Evolutionary conservation across 2,888 invertebrate species (phyloP).

Genomic region (Osmoderma eremita): DNA sequence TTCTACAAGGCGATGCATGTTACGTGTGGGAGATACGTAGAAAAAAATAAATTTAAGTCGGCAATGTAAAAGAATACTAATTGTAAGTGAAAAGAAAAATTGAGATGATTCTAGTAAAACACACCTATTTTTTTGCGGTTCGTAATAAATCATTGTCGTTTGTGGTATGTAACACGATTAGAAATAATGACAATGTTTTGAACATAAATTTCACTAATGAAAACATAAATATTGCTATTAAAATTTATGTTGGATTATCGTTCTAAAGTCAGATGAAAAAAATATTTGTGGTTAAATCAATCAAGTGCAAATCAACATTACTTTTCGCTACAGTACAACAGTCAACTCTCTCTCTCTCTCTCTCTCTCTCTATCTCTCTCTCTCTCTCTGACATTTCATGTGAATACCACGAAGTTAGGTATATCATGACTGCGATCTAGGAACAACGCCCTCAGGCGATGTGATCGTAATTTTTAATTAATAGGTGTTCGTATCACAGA

Average conservation of each 20-base stretch:
- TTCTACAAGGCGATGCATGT: neutral
- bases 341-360: too few species aligned
- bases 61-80: constrained; percentile 3
- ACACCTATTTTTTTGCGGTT: constrained; percentile 9
- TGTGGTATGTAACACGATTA: too few species aligned
- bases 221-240: too few species aligned
- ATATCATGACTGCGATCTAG: constrained; percentile 44
- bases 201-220: too few species aligned
- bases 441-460: constrained; percentile 39
- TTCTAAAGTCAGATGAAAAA: too few species aligned
- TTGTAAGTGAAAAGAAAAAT: constrained; percentile 1
- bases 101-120: constrained; percentile 23
- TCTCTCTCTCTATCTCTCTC: too few species aligned
- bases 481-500: constrained; percentile 39
- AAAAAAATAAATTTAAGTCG: neutral
- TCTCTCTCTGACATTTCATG: constrained; percentile 10
- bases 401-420: constrained; percentile 4
- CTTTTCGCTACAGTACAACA: neutral
- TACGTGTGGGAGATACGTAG: neutral
- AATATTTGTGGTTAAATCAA: too few species aligned
- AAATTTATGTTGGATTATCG: too few species aligned
- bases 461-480: constrained; percentile 54
- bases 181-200: too few species aligned
- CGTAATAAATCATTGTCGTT: too few species aligned
- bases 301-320: neutral